These are phyloP conservation scores for Drosophila trapezifrons DNA, from an alignment of 1,140 invertebrate species.

Conservation along the genomic window DNA sequence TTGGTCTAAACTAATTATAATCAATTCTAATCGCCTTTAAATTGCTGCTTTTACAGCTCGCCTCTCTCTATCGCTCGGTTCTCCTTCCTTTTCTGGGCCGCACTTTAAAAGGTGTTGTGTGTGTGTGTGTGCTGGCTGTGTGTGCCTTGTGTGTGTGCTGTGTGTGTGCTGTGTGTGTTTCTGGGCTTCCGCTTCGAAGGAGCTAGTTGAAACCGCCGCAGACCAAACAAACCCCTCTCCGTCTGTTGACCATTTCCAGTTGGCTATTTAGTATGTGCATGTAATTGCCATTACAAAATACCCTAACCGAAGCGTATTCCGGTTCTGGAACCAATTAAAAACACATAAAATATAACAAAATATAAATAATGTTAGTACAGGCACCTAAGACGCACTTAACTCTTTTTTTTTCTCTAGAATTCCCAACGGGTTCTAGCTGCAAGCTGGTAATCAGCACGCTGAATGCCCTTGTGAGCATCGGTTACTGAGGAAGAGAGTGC, in stretches of 20 bases:
- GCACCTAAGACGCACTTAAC: too few species aligned
- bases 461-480: too few species aligned
- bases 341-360: too few species aligned
- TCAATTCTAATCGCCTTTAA: slow-evolving; percentile 83
- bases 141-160: not conserved
- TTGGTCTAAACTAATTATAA: slow-evolving; percentile 76
- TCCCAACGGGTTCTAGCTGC: not conserved
- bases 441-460: too few species aligned
- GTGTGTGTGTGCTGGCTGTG: slow-evolving; percentile 5
- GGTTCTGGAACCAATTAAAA: too few species aligned
- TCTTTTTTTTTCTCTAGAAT: not conserved
- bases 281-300: slow-evolving; percentile 46
- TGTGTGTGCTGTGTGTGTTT: slow-evolving; percentile 18
- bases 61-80: not conserved
- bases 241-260: slow-evolving; percentile 53
- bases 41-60: slow-evolving; percentile 67
- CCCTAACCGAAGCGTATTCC: not conserved
- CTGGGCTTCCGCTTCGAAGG: slow-evolving; percentile 63
- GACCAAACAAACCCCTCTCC: slow-evolving; percentile 16
- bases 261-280: slow-evolving; percentile 72
- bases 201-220: slow-evolving; percentile 20
- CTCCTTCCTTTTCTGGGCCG: slow-evolving; percentile 65
- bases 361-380: too few species aligned
- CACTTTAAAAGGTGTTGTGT: slow-evolving; percentile 69
- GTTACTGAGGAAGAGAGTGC: too few species aligned